A percentile compares a stretch with the other conserved stretches of the same genome.
These are phyloP conservation scores for Saccopteryx leptura DNA, from an alignment of 2,113 vertebrate species.

Conservation along the genomic window DNA sequence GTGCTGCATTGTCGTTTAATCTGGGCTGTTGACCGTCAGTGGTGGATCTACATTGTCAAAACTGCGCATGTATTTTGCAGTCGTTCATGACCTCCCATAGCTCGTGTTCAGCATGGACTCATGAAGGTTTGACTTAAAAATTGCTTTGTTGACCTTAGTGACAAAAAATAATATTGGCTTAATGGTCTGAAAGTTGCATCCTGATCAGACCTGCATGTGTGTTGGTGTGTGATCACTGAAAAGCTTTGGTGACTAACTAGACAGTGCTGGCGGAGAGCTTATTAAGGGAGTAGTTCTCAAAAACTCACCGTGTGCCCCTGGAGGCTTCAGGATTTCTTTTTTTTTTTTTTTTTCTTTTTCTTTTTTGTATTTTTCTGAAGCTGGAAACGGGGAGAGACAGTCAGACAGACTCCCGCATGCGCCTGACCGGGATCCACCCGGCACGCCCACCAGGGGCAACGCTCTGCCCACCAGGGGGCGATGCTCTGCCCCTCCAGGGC, in stretches of 20 bases:
- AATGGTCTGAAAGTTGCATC: neutral
- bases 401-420: too few relatives aligned
- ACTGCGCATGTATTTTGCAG: neutral
- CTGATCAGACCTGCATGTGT: neutral
- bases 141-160: constrained; percentile 1
- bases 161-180: neutral
- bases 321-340: neutral
- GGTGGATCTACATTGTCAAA: neutral
- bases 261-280: neutral
- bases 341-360: too few relatives aligned
- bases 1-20: neutral
- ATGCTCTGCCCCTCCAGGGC: too few relatives aligned
- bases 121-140: neutral
- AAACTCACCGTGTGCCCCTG: neutral
- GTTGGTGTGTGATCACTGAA: neutral
- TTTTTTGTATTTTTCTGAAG: too few relatives aligned
- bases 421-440: too few relatives aligned
- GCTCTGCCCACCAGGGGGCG: too few relatives aligned
- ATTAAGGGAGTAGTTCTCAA: neutral
- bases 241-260: neutral
- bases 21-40: neutral
- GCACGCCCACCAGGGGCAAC: too few relatives aligned
- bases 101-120: neutral
- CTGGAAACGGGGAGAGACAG: too few relatives aligned
- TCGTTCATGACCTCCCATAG: neutral